These are phyloP conservation scores for Fregetta grallaria DNA, from an alignment of 2,113 vertebrate species.

Conservation along the genomic window DNA sequence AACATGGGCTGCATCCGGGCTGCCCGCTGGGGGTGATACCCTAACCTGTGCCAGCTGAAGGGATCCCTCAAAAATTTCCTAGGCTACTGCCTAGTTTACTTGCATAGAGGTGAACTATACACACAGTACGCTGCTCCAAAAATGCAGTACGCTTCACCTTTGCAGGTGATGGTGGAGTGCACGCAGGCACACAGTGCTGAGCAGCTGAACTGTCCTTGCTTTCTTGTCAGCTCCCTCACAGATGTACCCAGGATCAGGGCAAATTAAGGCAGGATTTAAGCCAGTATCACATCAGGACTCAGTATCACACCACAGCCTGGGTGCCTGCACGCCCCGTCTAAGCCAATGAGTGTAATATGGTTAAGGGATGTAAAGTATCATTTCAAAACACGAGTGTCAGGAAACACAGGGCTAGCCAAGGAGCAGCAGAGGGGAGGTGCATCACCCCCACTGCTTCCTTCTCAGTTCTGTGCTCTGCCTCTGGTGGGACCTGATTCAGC, in stretches of 20 bases:
- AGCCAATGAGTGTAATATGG: neutral
- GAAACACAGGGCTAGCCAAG: neutral
- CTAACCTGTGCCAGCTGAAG: neutral
- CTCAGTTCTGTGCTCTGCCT: neutral
- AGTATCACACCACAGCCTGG: neutral
- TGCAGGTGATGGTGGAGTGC: neutral
- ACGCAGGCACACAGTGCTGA: neutral
- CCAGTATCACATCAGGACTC: neutral
- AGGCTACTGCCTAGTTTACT: neutral
- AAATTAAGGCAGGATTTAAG: neutral
- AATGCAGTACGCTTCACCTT: neutral
- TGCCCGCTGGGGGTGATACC: accelerated
- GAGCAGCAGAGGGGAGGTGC: neutral
- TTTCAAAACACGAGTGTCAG: accelerated
- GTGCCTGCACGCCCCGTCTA: accelerated
- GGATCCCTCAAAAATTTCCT: neutral
- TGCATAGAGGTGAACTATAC: neutral
- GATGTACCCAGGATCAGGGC: accelerated
- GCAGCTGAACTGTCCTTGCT: neutral
- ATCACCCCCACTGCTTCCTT: neutral
- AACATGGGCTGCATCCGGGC: neutral
- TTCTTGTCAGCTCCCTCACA: neutral
- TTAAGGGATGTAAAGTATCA: neutral
- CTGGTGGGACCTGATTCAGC: neutral
- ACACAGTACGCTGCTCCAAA: neutral